Base-by-base conservation (phyloP, 2,888 invertebrate species). In the Cheilosia variabilis region DNA sequence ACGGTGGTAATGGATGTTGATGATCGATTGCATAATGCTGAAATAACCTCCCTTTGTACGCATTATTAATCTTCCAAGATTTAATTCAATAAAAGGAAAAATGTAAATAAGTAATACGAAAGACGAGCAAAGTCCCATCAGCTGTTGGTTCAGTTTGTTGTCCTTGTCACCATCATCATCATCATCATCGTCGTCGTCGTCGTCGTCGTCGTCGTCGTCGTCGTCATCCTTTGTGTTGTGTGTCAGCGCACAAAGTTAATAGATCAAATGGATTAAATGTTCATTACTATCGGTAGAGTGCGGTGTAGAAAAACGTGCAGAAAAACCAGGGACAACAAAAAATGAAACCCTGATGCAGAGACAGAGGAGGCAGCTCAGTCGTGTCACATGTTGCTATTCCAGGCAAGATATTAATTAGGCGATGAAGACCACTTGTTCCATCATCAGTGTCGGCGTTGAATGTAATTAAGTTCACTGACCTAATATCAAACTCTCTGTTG, bases 251-350 rank as follows among this genome's bases (percentile, higher is more conserved):
- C 68, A 52, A 76, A 76, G 76, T 76, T 76, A 77, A 69, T 77
- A 77, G 77, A 77, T 77, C 77, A 77, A 77, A 77, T 62, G 62
- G 77, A 77, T 77, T 77, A 55, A 62, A 77, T 62, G 53, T 77
- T 69, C 77, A 69, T 62, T 69, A 77, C 60, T 31, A 31, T 55
- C 31, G 3, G 60, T n/a, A 24, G 13, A 52, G 47, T 47, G 37
- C 37, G 24, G 52, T 41, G 66, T 50, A 31, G 41, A 31, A 66
- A 50, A 17, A 68, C 37, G 41, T 43, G 19, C 24, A 57, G 10
- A 58, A 15, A 19, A 50, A 47, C 2, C 2, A 57, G 4, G 47
- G n/a, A 45, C 45, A 53, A 13, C 7, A 53, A 27, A 60, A 19
- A 60, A 69, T 19, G 5, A 65, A 27, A 52, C 45, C 37, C 1